Evolutionary conservation across 2,113 vertebrate species (phyloP).

Genomic region (Serilophus lunatus): DNA sequence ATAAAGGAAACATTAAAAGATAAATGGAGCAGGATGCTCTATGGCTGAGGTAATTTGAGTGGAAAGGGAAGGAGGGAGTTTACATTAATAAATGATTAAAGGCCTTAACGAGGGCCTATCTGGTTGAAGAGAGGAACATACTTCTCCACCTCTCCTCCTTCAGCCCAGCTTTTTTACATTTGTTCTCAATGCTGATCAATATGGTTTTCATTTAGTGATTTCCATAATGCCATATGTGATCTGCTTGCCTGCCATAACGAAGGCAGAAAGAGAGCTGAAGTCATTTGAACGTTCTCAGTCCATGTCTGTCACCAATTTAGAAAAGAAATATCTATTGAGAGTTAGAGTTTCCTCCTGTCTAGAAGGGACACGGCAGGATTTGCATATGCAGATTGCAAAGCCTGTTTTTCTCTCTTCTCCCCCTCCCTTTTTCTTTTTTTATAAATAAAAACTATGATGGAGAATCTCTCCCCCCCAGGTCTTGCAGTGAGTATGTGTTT

Average conservation of each 20-base stretch:
- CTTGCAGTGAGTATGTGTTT: not conserved
- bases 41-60: slow-evolving; percentile 83
- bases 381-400: slow-evolving; percentile 61
- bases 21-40: slow-evolving; percentile 84
- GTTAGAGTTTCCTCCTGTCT: slow-evolving; percentile 66
- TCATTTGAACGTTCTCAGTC: slow-evolving; percentile 72
- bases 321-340: slow-evolving; percentile 75
- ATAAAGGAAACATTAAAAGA: slow-evolving; percentile 86
- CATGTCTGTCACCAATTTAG: slow-evolving; percentile 76
- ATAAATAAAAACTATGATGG: not conserved
- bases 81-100: slow-evolving; percentile 88
- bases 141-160: slow-evolving; percentile 69
- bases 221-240: slow-evolving; percentile 82
- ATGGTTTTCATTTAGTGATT: slow-evolving; percentile 86
- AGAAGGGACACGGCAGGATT: slow-evolving; percentile 46
- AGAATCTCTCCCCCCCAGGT: not conserved
- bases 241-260: slow-evolving; percentile 75
- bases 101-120: slow-evolving; percentile 80
- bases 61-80: slow-evolving; percentile 77
- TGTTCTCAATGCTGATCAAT: slow-evolving; percentile 82
- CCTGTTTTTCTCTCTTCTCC: not conserved
- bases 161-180: slow-evolving; percentile 78
- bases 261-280: slow-evolving; percentile 76
- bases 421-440: too few species aligned
- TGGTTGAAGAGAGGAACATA: slow-evolving; percentile 76